Evolutionary conservation across 2,888 invertebrate genomes (phyloP).

Genomic region (Leuctra nigra): DNA sequence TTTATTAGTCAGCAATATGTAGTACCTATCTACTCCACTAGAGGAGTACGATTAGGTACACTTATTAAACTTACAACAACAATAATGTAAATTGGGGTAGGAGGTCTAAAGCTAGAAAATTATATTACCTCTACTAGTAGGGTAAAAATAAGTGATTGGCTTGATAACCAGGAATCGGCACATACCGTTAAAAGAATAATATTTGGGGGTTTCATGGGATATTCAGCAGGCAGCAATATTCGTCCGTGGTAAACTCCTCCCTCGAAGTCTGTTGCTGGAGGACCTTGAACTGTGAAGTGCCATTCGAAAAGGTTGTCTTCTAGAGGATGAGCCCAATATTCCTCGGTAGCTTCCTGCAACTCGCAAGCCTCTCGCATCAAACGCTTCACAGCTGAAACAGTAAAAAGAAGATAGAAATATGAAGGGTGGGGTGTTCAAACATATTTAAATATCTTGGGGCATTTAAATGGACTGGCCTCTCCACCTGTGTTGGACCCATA

Average conservation of each 20-base stretch:
- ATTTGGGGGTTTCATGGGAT: constrained; percentile 96
- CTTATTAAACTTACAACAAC: no score
- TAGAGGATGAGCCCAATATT: constrained; percentile 81
- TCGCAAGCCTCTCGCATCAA: constrained; percentile 89
- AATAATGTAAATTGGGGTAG: no score
- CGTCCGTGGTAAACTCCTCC: constrained; percentile 89
- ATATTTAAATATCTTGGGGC: background rate
- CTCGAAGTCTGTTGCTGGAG: constrained; percentile 81
- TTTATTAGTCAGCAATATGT: no score
- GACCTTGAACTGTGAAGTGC: constrained; percentile 94
- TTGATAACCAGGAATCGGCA: no score
- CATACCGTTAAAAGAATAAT: constrained; percentile 82
- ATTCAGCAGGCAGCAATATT: constrained; percentile 85
- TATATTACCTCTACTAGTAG: no score
- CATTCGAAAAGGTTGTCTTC: constrained; percentile 96
- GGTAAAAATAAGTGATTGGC: no score
- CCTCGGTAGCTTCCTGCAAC: constrained; percentile 77
- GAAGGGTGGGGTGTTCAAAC: constrained; percentile 8
- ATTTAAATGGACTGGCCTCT: background rate
- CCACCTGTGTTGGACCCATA: no score
- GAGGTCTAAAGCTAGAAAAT: no score
- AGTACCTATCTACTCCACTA: no score
- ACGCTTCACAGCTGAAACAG: constrained; percentile 77
- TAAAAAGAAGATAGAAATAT: no score
- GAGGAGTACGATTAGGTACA: no score